Percentiles rank a stretch among this genome's conserved stretches.
These are phyloP conservation scores for Lucinisca nassula DNA, from an alignment of 2,888 invertebrate genomes.

Conservation along the genomic window DNA sequence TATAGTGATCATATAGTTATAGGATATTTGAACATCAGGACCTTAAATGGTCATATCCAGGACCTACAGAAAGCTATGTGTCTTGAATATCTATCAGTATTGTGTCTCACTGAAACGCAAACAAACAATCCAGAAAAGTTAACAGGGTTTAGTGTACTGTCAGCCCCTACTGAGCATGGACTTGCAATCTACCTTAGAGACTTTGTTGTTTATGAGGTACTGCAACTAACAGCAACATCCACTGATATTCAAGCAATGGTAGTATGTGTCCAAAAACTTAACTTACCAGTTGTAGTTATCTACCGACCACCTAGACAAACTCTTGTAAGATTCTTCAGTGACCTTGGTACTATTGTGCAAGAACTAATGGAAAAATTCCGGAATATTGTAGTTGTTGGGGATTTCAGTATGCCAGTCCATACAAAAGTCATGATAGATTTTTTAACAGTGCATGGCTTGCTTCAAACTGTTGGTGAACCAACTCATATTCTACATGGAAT, in stretches of 20 bases:
- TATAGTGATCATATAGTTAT: neutral
- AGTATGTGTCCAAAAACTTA: neutral
- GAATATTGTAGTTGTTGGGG: neutral
- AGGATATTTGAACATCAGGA: neutral
- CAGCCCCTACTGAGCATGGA: neutral
- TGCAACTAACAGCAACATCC: neutral
- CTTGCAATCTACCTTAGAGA: neutral
- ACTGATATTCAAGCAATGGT: neutral
- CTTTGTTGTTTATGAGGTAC: neutral
- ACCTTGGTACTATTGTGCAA: neutral
- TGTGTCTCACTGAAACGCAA: neutral
- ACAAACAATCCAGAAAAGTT: neutral
- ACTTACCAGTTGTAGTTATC: neutral
- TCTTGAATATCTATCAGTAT: neutral
- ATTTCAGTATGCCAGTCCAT: slow-evolving; percentile 3
- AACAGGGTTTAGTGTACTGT: neutral
- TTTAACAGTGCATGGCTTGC: neutral
- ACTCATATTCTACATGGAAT: neutral
- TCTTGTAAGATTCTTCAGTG: neutral
- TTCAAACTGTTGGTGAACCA: neutral
- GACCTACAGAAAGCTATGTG: neutral
- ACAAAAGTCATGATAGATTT: neutral
- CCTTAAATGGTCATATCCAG: neutral
- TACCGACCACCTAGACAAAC: neutral
- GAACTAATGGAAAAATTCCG: neutral